Evolutionary conservation across 2,888 invertebrate genomes (phyloP).

Genomic region (Caenorhabditis sp.): DNA sequence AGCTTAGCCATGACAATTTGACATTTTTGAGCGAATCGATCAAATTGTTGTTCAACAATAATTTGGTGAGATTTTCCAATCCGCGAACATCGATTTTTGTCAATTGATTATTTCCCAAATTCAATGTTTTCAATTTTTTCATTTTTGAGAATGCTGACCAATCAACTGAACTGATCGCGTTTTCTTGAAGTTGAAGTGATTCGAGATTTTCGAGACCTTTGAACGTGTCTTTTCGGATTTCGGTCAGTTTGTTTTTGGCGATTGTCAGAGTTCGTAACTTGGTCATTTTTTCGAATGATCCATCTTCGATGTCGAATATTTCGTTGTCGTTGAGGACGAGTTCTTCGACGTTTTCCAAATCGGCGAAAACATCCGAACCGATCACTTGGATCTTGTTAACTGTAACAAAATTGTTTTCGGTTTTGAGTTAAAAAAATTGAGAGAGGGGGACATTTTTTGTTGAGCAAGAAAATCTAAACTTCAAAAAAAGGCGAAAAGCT

Average conservation of each 20-base stretch:
- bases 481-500: too few species aligned
- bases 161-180: constrained; percentile 52
- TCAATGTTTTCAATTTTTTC: constrained; percentile 66
- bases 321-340: constrained; percentile 51
- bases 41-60: constrained; percentile 67
- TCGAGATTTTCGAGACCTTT: constrained; percentile 18
- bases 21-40: constrained; percentile 50
- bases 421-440: background rate
- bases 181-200: constrained; percentile 10
- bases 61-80: constrained; percentile 54
- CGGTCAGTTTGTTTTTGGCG: constrained; percentile 7
- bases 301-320: constrained; percentile 51
- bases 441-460: too few species aligned
- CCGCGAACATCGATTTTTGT: constrained; percentile 35
- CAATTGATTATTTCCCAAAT: constrained; percentile 71
- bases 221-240: constrained; percentile 13
- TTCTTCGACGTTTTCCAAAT: constrained; percentile 68
- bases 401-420: constrained; percentile 40
- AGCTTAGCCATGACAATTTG: constrained; percentile 51
- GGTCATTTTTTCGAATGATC: constrained; percentile 47
- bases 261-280: constrained; percentile 8
- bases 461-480: too few species aligned
- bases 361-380: constrained; percentile 66
- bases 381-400: constrained; percentile 72
- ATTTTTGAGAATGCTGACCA: constrained; percentile 54